Base-by-base conservation (phyloP, 37 sponge, comb jelly and placozoan genomes). In the Cliona cf. orientalis region DNA sequence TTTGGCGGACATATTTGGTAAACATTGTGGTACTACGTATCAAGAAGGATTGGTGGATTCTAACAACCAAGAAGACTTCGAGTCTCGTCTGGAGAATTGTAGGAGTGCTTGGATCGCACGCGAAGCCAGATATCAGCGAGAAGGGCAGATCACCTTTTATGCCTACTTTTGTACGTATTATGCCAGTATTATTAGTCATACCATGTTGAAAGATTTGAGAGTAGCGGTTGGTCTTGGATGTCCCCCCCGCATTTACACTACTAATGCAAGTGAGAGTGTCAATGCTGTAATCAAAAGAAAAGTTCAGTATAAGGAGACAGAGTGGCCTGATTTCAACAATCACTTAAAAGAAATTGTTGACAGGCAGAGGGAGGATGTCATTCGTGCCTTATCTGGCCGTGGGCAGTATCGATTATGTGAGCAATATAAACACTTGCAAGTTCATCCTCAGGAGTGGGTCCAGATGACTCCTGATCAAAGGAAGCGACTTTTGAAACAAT, bases 1-100 rank as follows among this genome's bases (percentile, higher is more conserved):
- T 69, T 31, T 80, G 6, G 42, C 42, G 3, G 87, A 87, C 39
- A 87, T 87, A 29, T 87, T 80, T 80, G 87, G 87, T 1, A 72
- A 87, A 31, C 68, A 34, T 80, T 44, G 23, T 23, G 68, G 75
- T 23, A 56, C 32, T 29, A 38, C 39, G 28, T 55, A 80, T 34
- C 21, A 36, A 22, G 87, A 79, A 65, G 81, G 87, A 3, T 41
- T 87, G 19, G 87, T 87, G 5, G 87, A 87, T 66, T 12, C 44
- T 11, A 28, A 29, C 25, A 41, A n/a, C 53, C 41, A 2, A 7
- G 59, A 73, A 22, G 69, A 80, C 11, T 87, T 86, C 44, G 58
- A 86, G 12, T 11, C 37, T 21, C 42, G 70, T 31, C 40, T 80
- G 6, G 53, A 44, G 5, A 45, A 14, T 6, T 33, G 56, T 23